Evolutionary conservation across 2,113 vertebrate species (phyloP), one percentile per base, ranked within the genome.

Genomic region (Corythornis cristatus): DNA sequence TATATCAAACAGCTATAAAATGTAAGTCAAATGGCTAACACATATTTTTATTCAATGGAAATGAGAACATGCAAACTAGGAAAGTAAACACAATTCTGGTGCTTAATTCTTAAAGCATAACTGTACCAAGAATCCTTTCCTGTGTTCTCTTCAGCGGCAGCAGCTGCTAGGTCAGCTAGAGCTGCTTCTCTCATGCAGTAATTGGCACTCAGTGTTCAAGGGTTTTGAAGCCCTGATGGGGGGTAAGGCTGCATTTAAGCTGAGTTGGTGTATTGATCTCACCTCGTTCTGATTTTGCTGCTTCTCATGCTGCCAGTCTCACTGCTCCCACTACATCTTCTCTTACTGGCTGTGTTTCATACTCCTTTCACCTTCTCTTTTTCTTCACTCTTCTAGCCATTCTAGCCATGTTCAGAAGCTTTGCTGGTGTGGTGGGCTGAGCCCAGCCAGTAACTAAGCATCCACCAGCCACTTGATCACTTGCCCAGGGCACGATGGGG

Each of bases 401-500:
- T 85, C 37, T 64, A 56, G 35, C 10, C n/a, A 86, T 13, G 13
- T 43, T 46, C 60, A 86, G 54, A 33, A 65, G 8, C 31, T 71
- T 71, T 71, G 5, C 37, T 81, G 10, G 15, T 42, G 31, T 21
- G 13, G 2, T 57, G 7, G 9, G 9, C 82, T 58, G 61, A 62
- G n/a, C 25, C 46, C 45, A 89, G 35, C 10, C 37, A 73, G 35
- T 5, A 81, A 11, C 12, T 53, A 35, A 53, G 33, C 26, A 71
- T 5, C 48, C 15, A 37, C 8, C 18, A 87, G 7, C 5, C 12
- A 35, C 23, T 71, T 58, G 10, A 13, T 70, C 18, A 4, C 14
- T 71, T 3, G 3, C 8, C 8, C 0, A 1, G 4, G 5, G 4
- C 1, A 8, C 5, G 4, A 31, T 18, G 12, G 31, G 7, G 14